Evolutionary conservation across 2,888 invertebrate genomes (phyloP).

Genomic region (Drosophila flavopinicola): DNA sequence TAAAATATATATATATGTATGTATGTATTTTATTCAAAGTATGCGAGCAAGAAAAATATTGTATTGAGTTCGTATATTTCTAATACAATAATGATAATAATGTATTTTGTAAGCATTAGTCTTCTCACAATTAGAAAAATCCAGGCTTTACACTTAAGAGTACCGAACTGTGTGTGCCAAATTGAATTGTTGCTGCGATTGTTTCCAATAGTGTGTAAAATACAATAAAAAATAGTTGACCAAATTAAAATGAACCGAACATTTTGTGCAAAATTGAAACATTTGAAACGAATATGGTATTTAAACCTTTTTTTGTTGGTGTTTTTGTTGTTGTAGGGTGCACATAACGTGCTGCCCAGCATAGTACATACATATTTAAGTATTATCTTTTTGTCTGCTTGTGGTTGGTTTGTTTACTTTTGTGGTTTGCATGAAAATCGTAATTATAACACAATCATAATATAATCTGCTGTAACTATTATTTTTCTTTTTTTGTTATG

Average conservation of each 20-base stretch:
- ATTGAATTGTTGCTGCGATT: slow-evolving; percentile 21
- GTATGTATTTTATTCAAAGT: slow-evolving; percentile 36
- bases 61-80: slow-evolving; percentile 18
- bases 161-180: slow-evolving; percentile 22
- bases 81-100: slow-evolving; percentile 35
- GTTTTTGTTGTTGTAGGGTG: slow-evolving; percentile 1
- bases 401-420: background rate
- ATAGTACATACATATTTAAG: slow-evolving; percentile 5
- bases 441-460: slow-evolving; percentile 38
- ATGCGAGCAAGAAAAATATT: slow-evolving; percentile 38
- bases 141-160: too few species aligned
- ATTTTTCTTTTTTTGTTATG: slow-evolving; percentile 7
- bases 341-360: background rate
- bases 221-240: slow-evolving; percentile 15
- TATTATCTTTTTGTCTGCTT: slow-evolving; percentile 5
- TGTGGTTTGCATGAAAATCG: slow-evolving; percentile 18
- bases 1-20: slow-evolving; percentile 40
- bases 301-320: slow-evolving; percentile 6
- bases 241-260: slow-evolving; percentile 10
- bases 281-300: slow-evolving; percentile 23
- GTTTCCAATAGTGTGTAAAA: slow-evolving; percentile 12
- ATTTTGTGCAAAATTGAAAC: slow-evolving; percentile 12
- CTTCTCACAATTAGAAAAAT: slow-evolving; percentile 32
- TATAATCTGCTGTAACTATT: slow-evolving; percentile 27
- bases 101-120: slow-evolving; percentile 35